Evolutionary conservation across 2,797 vertebrate genomes (phyloP), one percentile per base, ranked within the genome.

Genomic region (Hydrophis major): DNA sequence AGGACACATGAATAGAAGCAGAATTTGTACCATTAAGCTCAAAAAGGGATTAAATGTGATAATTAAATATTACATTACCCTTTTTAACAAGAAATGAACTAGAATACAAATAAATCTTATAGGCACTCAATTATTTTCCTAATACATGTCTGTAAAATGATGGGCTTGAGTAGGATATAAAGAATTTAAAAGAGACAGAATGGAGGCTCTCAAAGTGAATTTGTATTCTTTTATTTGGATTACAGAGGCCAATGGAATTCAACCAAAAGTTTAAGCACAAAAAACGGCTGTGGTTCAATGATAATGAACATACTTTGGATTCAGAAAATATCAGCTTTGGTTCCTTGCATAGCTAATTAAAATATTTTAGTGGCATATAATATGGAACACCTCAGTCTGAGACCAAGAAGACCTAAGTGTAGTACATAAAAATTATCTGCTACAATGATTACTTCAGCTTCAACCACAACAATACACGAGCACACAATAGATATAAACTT

Each of bases 1-100:
- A 20, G 28, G 92, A 88, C 88, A 93, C 61, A n/a, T 78, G 16
- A 93, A 88, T 12, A 92, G 42, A 95, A 89, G 12, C 69, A 0
- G 1, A 91, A 88, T 11, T 92, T 16, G 89, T 89, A 18, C 22
- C 4, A 83, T 66, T 0, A 10, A 10, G 1, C 14, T 42, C 2
- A 88, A 87, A 91, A 0, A 0, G 53, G 0, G 87, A 89, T 57
- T 86, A 89, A 90, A 1, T 1, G 57, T 16, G 12, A 63, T 4
- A 91, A n/a, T 53, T 53, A 87, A 88, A 93, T 57, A 16, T 59
- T 59, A 94, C n/a, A 1, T 50, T 0, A 32, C 27, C n/a, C 87
- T 6, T 13, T 74, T 88, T 56, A 25, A 32, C 60, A 63, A 42
- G 83, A 92, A 53, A 3, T 0, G 2, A 2, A 47, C 2, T 37